Evolutionary conservation across 2,113 vertebrate species (phyloP), one percentile per base, ranked within the genome.

Genomic region (Nipponia nippon): DNA sequence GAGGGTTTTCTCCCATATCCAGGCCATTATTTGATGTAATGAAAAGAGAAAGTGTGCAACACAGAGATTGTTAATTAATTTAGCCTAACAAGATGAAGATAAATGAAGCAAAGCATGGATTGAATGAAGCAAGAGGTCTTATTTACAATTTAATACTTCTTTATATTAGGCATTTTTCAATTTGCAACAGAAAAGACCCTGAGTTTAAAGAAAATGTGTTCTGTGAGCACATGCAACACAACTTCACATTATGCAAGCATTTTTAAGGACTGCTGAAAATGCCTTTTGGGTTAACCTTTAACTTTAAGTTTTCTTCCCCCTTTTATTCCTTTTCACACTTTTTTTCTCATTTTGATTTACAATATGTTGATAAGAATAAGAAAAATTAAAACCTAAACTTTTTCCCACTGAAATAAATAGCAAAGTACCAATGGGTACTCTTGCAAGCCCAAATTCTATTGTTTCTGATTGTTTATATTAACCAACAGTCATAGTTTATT

Each of bases 21-120:
- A 95, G 98, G 96, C 98, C 98, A 99, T 99, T 99, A 99, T 99
- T 98, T 99, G 99, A 99, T 99, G 99, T 99, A 99, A 99, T 99
- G 99, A 99, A 99, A 99, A 99, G 99, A 98, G 99, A 99, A 99
- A 99, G 99, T 99, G 98, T 99, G 98, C 98, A 99, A 99, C 98
- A 99, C 97, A 98, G 99, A 99, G 98, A 99, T 99, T 99, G 99
- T 99, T 99, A 99, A 99, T 99, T 99, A 99, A 99, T 99, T 99
- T 99, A 99, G 98, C 98, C 98, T 99, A 99, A 99, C 99, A 99
- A 99, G 99, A 99, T 99, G 99, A 99, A 99, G 99, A 99, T 99
- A 99, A 99, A 99, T 99, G 99, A 99, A 99, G 98, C 98, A 98
- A 98, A 98, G 98, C 98, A 98, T 98, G 98, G 98, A 98, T 94